Conservation (phyloP, 2,888 invertebrate species). For the Ligdia adustata region DNA sequence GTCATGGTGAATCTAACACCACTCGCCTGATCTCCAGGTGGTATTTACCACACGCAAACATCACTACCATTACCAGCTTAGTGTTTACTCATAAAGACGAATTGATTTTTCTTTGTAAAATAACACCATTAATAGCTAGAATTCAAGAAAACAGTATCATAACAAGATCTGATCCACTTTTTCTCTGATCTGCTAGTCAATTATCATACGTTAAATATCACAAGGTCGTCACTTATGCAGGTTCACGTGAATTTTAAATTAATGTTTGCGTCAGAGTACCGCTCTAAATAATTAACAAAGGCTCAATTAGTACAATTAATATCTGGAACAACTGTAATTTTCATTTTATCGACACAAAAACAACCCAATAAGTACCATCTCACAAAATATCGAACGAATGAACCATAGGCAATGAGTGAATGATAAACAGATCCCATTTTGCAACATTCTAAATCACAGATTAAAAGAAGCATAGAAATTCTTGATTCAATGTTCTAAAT, state of each 20-base stretch:
- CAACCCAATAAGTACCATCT: conserved; percentile 69
- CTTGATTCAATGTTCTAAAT: no score
- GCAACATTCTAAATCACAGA: no score
- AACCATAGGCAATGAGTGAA: conserved; percentile 35
- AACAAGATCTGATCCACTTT: conserved; percentile 42
- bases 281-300: conserved; percentile 31
- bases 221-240: conserved; percentile 64
- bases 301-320: conserved; percentile 39
- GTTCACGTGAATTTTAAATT: conserved; percentile 38
- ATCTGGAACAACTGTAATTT: conserved; percentile 30
- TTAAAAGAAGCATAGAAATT: no score
- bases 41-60: conserved; percentile 71
- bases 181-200: conserved; percentile 58
- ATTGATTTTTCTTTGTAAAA: neutral
- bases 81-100: conserved; percentile 22
- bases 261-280: conserved; percentile 36
- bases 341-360: conserved; percentile 59
- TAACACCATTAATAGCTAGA: conserved; percentile 5
- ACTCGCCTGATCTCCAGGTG: conserved; percentile 73
- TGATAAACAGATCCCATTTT: neutral
- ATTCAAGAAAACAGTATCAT: conserved; percentile 8
- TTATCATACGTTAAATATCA: conserved; percentile 57
- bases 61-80: conserved; percentile 57
- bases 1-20: conserved; percentile 62
- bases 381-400: conserved; percentile 57